These are phyloP conservation scores for Epinephelus awoara DNA, from an alignment of 2,797 vertebrate species.

Conservation along the genomic window DNA sequence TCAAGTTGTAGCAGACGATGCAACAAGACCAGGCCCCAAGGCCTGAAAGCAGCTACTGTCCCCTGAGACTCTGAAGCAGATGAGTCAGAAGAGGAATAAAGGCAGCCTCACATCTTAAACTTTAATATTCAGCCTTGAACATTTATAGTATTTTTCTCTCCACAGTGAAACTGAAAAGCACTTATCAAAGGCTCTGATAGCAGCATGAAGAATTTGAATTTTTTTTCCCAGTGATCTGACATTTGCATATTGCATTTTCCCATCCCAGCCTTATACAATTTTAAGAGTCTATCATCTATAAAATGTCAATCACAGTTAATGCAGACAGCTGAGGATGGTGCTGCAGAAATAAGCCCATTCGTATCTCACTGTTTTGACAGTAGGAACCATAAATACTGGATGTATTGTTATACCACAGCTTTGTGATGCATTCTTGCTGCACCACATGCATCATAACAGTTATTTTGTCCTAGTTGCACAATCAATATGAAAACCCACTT, in stretches of 20 bases:
- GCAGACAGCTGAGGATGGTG: conserved; percentile 6
- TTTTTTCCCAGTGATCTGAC: conserved; percentile 42
- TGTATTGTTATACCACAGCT: not conserved
- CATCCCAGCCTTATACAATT: not conserved
- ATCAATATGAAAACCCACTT: not conserved
- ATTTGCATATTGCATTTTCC: conserved; percentile 63
- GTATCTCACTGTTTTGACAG: not conserved
- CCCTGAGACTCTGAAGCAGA: conserved; percentile 40
- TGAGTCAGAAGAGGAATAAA: conserved; percentile 60
- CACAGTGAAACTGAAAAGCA: conserved; percentile 31
- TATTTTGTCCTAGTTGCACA: not conserved
- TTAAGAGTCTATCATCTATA: conserved; percentile 28
- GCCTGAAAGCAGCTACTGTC: conserved; percentile 24
- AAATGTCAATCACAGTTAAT: conserved; percentile 47
- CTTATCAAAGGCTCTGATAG: conserved; percentile 50
- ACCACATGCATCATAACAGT: not conserved
- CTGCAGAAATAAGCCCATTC: conserved; percentile 10
- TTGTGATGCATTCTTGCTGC: not conserved
- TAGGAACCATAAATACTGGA: not conserved
- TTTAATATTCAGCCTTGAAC: conserved; percentile 60
- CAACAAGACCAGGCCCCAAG: conserved; percentile 27
- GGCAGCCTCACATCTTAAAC: conserved; percentile 36
- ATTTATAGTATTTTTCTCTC: conserved; percentile 43
- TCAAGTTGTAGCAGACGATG: conserved; percentile 15
- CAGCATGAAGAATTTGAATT: conserved; percentile 36